Evolutionary conservation across 37 sponge, comb jelly and placozoan genomes (phyloP).

Genomic region (Agelas oroides): DNA sequence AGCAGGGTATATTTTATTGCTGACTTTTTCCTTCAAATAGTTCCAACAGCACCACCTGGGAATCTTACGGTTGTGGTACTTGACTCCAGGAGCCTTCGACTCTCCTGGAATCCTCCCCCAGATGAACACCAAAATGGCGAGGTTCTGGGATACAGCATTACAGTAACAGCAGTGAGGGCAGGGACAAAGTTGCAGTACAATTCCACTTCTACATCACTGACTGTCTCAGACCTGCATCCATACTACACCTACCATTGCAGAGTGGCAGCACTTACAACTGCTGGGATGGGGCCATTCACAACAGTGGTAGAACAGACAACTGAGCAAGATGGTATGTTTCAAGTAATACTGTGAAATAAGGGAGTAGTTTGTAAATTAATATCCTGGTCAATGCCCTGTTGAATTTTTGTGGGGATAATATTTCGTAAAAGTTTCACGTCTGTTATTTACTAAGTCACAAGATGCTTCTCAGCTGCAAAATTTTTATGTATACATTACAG

Average conservation of each 20-base stretch:
- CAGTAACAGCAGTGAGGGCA: conserved; percentile 12
- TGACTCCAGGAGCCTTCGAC: background rate
- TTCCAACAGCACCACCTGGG: conserved; percentile 19
- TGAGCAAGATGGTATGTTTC: conserved; percentile 31
- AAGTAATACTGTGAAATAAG: no score
- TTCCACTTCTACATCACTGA: no score
- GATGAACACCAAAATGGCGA: conserved; percentile 26
- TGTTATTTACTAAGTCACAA: no score
- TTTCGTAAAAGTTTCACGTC: no score
- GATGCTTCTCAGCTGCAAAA: no score
- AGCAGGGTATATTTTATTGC: no score
- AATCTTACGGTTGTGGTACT: background rate
- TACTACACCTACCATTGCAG: conserved; percentile 44
- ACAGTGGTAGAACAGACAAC: background rate
- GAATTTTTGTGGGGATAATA: no score
- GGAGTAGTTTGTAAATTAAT: no score
- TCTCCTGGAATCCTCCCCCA: conserved; percentile 22
- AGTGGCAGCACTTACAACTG: conserved; percentile 41
- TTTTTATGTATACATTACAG: no score
- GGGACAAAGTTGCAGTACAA: no score
- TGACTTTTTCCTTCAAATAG: background rate
- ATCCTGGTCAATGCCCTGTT: no score
- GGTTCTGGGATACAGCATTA: conserved; percentile 11
- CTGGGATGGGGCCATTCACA: conserved; percentile 40
- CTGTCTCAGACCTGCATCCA: conserved; percentile 24